Base-by-base conservation (phyloP, 1,140 invertebrate species). In the Wasmannia auropunctata region DNA sequence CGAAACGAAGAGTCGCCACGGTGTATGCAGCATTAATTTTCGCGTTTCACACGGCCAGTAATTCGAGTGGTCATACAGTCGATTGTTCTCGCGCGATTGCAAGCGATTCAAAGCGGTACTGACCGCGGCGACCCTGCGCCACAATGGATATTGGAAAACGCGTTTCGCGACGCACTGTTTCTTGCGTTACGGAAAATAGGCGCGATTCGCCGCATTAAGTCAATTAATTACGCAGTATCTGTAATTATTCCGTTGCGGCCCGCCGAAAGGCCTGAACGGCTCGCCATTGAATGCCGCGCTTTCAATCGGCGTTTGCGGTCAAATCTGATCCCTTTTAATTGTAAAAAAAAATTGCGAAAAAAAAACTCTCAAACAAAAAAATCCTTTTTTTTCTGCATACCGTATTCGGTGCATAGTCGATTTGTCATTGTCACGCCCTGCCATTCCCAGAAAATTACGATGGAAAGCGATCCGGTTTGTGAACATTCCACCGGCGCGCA, bases 111-210 rank as follows among this genome's bases (percentile, higher is more conserved):
- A 56, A 56, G 51, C 14, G 14, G 19, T n/a, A 67, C 22, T 43
- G 19, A 72, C 37, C 51, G 37, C 8, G 6, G 25, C n/a, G 25
- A 56, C 54, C 46, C n/a, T n/a, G n/a, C 5, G 43, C 34, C 34
- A 74, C 58, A 74, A 83, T 72, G 67, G 37, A 58, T 81, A 81
- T 83, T 74, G 79, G 28, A 58, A 83, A 83, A 74, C 51, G n/a
- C n/a, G 22, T 67, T n/a, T 60, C 14, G 40, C 25, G n/a, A 60
- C 11, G 5, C 1, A 72, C 6, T 37, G 51, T 70, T 83, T 58
- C 37, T 72, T 70, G 25, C 63, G 16, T 54, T 31, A 43, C 25
- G 8, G 37, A 60, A 83, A 83, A 72, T 31, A 43, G 6, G 58
- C 8, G 79, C 28, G 19, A 74, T 46, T 74, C 16, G 19, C 1